Percentiles rank a stretch among this genome's conserved stretches.
Conservation (phyloP, 1,140 invertebrate species). For the Tetragnatha versicolor region DNA sequence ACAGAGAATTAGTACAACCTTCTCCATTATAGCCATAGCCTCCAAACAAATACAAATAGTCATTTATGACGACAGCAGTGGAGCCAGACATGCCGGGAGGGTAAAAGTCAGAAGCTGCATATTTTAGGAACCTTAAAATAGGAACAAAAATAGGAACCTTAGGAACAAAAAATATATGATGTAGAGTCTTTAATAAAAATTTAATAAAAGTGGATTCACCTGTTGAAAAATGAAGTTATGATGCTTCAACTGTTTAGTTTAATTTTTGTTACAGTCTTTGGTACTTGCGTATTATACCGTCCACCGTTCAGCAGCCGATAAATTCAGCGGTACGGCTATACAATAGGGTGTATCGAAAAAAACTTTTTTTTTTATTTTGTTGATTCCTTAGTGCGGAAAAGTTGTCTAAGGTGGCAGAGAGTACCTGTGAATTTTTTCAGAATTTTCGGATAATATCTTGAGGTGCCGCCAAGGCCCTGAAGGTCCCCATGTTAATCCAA, state of each 20-base stretch:
- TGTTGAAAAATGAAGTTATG: not conserved
- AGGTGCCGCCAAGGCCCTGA: no score
- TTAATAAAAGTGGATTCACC: not conserved
- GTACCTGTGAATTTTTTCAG: no score
- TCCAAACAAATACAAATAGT: constrained; percentile 65
- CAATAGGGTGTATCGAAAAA: no score
- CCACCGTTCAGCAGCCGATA: no score
- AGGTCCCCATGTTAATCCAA: no score
- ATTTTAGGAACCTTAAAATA: constrained; percentile 56
- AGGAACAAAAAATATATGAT: not conserved
- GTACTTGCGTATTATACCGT: not conserved
- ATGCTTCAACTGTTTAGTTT: not conserved
- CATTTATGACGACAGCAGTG: constrained; percentile 61
- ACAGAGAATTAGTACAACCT: constrained; percentile 62
- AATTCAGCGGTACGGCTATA: no score
- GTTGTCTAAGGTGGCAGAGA: no score
- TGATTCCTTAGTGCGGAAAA: no score
- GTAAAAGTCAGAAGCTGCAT: constrained; percentile 27
- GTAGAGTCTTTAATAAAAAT: not conserved
- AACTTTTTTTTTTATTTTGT: no score
- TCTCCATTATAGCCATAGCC: constrained; percentile 59
- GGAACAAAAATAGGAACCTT: not conserved
- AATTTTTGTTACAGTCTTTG: not conserved
- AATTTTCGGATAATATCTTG: no score
- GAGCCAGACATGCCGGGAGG: constrained; percentile 63